Base-by-base conservation (phyloP, 1,140 invertebrate genomes). In the Drosophila simulans region DNA sequence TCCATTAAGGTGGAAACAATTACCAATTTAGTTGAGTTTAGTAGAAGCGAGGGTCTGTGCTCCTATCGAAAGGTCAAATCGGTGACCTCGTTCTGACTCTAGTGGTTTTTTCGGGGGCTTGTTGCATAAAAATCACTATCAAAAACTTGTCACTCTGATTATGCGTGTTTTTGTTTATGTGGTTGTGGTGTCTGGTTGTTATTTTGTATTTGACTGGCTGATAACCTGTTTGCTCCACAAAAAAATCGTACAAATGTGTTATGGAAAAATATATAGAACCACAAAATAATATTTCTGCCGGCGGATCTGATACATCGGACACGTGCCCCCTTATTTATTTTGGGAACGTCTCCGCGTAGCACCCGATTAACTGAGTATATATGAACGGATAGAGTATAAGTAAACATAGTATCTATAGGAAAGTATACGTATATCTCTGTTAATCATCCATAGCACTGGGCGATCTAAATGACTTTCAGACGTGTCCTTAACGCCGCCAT, bases 241-340 rank as follows among this genome's bases (percentile, higher is more conserved):
- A 25, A 53, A 37, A 43, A 11, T 43, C 40, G 57, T 57, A 37
- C 8, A 54, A 60, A 40, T 63, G 42, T 70, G 43, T 80, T 15
- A 52, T 48, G 52, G 31, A 60, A 55, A 66, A 48, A 42, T 56
- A 7, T 69, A 45, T 49, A 58, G 85, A 79, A 81, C 62, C 55
- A 60, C 39, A 59, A 42, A 59, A 69, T 63, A 11, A 39, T 45
- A 43, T 62, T 70, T 80, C 73, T 69, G 13, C 22, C 27, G 22
- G 17, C 0, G 11, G 17, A 69, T 51, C 48, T 70, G 45, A 45
- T 59, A 52, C 43, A 62, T 13, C 22, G 68, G 68, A 83, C 83
- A 88, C 83, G 83, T 88, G 79, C 75, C 65, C 65, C 57, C 22
- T 58, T 54, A 49, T 75, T 83, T 88, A 82, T 83, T 76, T 86